Base-by-base conservation (phyloP, 2,113 vertebrate species). In the Microcebus lehilahytsara region DNA sequence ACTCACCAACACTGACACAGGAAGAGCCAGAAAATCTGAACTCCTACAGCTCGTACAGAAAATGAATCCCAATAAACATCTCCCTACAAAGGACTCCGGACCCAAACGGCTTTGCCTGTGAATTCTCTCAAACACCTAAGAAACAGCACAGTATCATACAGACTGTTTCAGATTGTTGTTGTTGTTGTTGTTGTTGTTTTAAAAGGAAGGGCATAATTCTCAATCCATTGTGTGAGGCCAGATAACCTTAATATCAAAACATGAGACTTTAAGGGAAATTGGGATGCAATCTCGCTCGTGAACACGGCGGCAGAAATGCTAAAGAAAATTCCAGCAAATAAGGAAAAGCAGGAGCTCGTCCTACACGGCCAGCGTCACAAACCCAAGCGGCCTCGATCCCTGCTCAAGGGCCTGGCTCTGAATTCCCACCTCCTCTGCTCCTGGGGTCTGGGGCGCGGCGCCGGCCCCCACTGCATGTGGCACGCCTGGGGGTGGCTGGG, bases 351-450 rank as follows among this genome's bases (percentile, higher is more conserved):
- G 0, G 5, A 34, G 19, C 17, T 67, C 12, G 4, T 5, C 46
- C 67, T 78, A 10, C 3, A 2, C 1, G 3, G 87, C 69, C 2
- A 5, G 40, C 0, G 60, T 67, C 53, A 20, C 20, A 42, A 42
- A 14, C 66, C 20, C 30, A 0, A 14, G 0, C 0, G 2, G 53
- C 23, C 14, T 27, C 12, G 0, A 22, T 3, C 0, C 16, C 40
- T 7, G 53, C 12, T 51, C 60, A 25, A 17, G 80, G 80, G 51
- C 14, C 51, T 16, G 34, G 40, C 3, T 69, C 72, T 32, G 56
- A 11, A 2, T 20, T 27, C 71, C 32, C 2, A 1, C 23, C n/a
- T 8, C 14, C 64, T 60, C 74, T 12, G 25, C n/a, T 12, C 4
- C 51, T 0, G 34, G 80, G 14, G 5, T 0, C 85, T 40, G 60